Evolutionary conservation across 2,888 invertebrate species (phyloP), one percentile per base, ranked within the genome.

Genomic region (Amiota mariae): DNA sequence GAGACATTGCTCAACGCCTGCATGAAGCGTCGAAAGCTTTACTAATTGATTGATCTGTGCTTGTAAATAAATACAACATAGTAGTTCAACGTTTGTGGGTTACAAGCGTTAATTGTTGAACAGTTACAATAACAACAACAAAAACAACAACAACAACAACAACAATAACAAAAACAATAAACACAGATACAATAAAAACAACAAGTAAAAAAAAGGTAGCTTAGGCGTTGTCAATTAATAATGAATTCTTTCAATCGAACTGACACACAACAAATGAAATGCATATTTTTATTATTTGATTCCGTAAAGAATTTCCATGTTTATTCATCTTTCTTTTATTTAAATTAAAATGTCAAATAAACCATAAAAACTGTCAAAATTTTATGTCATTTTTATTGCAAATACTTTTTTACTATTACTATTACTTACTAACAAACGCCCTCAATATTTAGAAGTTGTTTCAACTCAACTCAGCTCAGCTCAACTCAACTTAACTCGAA

Each of bases 1-100:
- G 18, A 59, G 8, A 15, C 20, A 20, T 59, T 11, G 57, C 57
- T 59, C 15, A 20, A 20, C 20, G 59, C 59, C 18, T 20, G 11
- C 18, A 20, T 20, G n/a, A 11, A 51, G 54, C 54, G 12, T 15
- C 59, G 18, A 51, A 51, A 51, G 54, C 54, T 51, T 15, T 20
- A 20, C 18, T 59, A 59, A 59, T 59, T 59, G 59, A 59, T 59
- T 20, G 59, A 59, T 59, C 59, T 15, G 18, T 59, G 59, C 8
- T 59, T 11, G 59, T 59, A 20, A 20, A 36, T 36, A 36, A 36
- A 36, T 36, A 36, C 36, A 36, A 36, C 6, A 6, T 2, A 20
- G 59, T 59, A 11, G 11, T 59, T 59, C 11, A 20, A 59, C 11
- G 59, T 11, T 59, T 59, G 18, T 59, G 59, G 59, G 59, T 59